Evolutionary conservation across 2,888 invertebrate species (phyloP), one percentile per base, ranked within the genome.

Genomic region (Elegia similella): DNA sequence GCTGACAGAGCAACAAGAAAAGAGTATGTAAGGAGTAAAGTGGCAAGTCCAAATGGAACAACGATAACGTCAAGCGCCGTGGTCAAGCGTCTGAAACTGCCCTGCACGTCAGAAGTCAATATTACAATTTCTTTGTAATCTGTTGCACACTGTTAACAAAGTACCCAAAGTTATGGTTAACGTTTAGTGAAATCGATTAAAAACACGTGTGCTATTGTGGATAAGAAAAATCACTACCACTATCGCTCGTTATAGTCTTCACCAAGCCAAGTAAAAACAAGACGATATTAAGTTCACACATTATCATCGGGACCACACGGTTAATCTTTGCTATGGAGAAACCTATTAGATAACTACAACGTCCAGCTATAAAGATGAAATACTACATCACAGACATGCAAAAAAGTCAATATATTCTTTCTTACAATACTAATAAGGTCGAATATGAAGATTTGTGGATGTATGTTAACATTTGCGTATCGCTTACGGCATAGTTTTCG

Each of bases 311-410:
- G 73, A 70, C 73, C 75, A 76, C 75, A 76, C 72, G 67, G 42
- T 55, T 71, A 68, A 23, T 67, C 66, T 66, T 67, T 67, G 71
- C 72, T 71, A 69, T 72, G 69, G 70, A n/a, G 34, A 43, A 68
- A 69, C 67, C 63, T 68, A 73, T 75, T 76, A 70, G 69, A 77
- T 75, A 77, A 78, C 75, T 78, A 73, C 76, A 77, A 78, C 80
- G 78, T 69, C 65, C 62, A 65, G 70, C 79, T 75, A 78, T 80
- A 79, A 76, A 75, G 67, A 76, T 78, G 73, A 78, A 73, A 76
- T 78, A 80, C 66, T 64, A 55, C 69, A 58, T 67, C 7, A 57
- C 68, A 62, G 58, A 61, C 56, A 52, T 15, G 13, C 6, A 42
- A 23, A 44, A 7, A 5, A 7, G 5, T 23, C 57, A 12, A 15